A percentile compares a stretch with the other conserved stretches of the same genome.
Evolutionary conservation across 2,797 vertebrate genomes (phyloP).

Genomic region (Sebastes taczanowskii): DNA sequence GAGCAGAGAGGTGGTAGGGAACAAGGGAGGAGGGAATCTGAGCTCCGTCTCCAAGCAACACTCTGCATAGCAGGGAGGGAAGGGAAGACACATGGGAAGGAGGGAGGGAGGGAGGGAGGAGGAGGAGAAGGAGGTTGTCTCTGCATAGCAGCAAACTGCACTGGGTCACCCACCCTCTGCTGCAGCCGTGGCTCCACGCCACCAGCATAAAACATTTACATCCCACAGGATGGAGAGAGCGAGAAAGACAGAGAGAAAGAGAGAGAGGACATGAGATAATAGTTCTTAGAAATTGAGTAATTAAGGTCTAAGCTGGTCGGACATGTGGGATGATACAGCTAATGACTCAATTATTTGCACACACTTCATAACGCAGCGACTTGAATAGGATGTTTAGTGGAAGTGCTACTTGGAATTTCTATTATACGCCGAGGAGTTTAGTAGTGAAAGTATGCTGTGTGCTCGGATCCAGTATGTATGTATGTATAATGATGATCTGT

Average conservation of each 20-base stretch:
- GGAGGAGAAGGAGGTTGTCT: slow-evolving; percentile 60
- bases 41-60: slow-evolving; percentile 67
- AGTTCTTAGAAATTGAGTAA: slow-evolving; percentile 42
- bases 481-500: background rate
- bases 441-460: background rate
- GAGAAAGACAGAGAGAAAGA: background rate
- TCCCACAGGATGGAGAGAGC: slow-evolving; percentile 37
- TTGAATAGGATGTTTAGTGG: slow-evolving; percentile 1
- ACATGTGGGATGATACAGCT: slow-evolving; percentile 37
- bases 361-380: background rate
- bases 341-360: slow-evolving; percentile 44
- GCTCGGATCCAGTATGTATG: background rate
- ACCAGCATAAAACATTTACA: slow-evolving; percentile 79
- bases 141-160: slow-evolving; percentile 86
- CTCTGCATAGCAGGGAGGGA: slow-evolving; percentile 53
- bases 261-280: slow-evolving; percentile 4
- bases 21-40: slow-evolving; percentile 37
- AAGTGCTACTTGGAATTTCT: slow-evolving; percentile 5
- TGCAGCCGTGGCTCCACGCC: slow-evolving; percentile 80
- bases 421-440: background rate
- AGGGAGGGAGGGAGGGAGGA: slow-evolving; percentile 16
- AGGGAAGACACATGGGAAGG: slow-evolving; percentile 48
- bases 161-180: slow-evolving; percentile 79
- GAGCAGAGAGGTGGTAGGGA: slow-evolving; percentile 11
- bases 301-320: slow-evolving; percentile 28